Percentiles rank a stretch among this genome's conserved stretches.
Conservation (phyloP, 2,888 invertebrate genomes). For the Eurytoma californica region DNA sequence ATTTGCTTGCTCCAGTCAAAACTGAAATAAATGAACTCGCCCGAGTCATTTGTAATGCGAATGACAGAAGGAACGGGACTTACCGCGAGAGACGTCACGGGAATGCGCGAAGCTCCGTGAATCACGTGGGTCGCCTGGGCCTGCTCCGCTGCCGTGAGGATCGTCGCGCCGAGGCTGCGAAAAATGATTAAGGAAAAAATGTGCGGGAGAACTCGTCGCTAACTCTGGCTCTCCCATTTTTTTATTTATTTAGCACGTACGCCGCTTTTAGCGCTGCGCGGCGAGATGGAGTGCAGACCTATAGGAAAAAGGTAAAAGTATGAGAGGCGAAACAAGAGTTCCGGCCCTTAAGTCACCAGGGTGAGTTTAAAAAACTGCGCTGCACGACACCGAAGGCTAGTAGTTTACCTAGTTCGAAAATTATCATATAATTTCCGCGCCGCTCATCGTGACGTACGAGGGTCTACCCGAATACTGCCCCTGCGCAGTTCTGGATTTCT, state of each 20-base stretch:
- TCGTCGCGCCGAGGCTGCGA: constrained; percentile 65
- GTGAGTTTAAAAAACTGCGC: not conserved
- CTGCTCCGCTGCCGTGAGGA: constrained; percentile 57
- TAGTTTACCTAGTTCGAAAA: too few species aligned
- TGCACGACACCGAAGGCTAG: too few species aligned
- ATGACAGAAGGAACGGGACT: constrained; percentile 11
- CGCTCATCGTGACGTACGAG: too few species aligned
- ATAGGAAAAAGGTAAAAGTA: not conserved
- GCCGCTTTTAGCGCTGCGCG: constrained; percentile 14
- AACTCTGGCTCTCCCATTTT: constrained; percentile 5
- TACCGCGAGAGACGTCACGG: constrained; percentile 63
- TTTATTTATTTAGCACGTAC: not conserved
- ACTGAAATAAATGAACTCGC: constrained; percentile 1
- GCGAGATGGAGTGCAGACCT: not conserved
- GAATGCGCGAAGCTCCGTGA: constrained; percentile 61
- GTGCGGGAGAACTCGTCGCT: not conserved
- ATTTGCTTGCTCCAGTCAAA: constrained; percentile 17
- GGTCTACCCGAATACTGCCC: too few species aligned
- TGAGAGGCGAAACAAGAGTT: not conserved
- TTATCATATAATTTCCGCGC: too few species aligned
- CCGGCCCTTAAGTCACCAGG: too few species aligned
- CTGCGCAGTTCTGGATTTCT: too few species aligned
- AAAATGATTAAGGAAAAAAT: constrained; percentile 54
- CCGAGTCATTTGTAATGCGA: constrained; percentile 10
- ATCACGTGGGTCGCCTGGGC: constrained; percentile 65